Conservation (phyloP, 2,888 invertebrate genomes). For the Brassicogethes aeneus region DNA sequence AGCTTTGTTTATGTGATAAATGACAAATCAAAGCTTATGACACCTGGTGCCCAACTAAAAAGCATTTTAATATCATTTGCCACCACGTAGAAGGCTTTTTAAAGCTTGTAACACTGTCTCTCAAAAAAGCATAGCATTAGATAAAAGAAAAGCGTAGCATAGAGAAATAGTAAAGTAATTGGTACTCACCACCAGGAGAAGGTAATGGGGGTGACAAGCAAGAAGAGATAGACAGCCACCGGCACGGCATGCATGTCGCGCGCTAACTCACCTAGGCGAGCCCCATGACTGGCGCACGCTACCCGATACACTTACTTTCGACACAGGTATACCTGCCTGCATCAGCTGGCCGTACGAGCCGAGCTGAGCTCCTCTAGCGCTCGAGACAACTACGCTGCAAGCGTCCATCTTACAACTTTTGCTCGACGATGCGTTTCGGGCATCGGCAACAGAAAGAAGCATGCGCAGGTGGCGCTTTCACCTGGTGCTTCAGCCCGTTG, state of each 20-base stretch:
- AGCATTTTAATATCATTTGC: too few relatives aligned
- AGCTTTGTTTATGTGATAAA: too few relatives aligned
- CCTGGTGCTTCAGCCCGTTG: too few relatives aligned
- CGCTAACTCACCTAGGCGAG: conserved; percentile 38
- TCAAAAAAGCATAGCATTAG: too few relatives aligned
- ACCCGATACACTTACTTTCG: conserved; percentile 17
- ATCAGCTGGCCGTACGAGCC: too few relatives aligned
- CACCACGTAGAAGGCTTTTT: too few relatives aligned
- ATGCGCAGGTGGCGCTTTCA: not conserved
- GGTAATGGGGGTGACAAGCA: conserved; percentile 81
- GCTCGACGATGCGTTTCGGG: conserved; percentile 9
- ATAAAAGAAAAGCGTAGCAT: too few relatives aligned
- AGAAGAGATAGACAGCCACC: conserved; percentile 74
- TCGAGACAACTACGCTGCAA: conserved; percentile 6
- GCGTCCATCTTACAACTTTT: conserved; percentile 4
- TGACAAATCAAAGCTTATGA: too few relatives aligned
- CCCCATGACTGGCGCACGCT: conserved; percentile 34
- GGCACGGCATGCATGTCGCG: conserved; percentile 51
- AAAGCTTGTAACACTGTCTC: too few relatives aligned
- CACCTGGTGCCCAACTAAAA: too few relatives aligned
- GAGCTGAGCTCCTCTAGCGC: conserved; percentile 2
- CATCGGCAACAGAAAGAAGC: not conserved
- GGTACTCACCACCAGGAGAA: conserved; percentile 79
- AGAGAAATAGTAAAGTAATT: too few relatives aligned
- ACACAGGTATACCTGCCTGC: conserved; percentile 13